These are phyloP conservation scores for Ernsta delagoae DNA, from an alignment of 2,888 invertebrate species.

Conservation along the genomic window DNA sequence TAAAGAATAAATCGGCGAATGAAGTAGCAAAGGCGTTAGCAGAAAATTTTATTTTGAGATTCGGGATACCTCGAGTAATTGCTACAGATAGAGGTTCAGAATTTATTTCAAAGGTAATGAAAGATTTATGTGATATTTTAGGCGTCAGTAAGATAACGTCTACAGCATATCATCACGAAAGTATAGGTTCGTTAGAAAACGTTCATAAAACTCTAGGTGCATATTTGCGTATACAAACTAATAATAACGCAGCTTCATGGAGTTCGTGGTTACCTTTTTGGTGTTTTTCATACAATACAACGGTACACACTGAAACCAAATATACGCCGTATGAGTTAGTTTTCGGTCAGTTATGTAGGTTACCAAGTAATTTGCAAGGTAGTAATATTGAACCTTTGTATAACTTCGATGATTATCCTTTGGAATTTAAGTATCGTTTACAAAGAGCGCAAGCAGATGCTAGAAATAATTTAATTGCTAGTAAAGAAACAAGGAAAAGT, in stretches of 20 bases:
- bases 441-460: background rate
- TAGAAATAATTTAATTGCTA: background rate
- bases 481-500: background rate
- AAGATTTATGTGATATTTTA: background rate
- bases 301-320: background rate
- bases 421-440: background rate
- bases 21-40: constrained; percentile 1
- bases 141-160: background rate
- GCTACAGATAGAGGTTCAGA: background rate
- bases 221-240: background rate
- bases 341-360: background rate
- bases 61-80: background rate
- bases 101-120: background rate
- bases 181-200: background rate
- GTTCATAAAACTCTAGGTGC: background rate
- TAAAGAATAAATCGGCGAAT: background rate
- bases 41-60: constrained; percentile 14
- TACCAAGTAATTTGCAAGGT: background rate
- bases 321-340: constrained; percentile 1
- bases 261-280: background rate
- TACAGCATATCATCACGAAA: background rate
- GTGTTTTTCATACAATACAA: background rate
- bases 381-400: background rate
- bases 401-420: background rate
- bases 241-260: background rate